A percentile compares a stretch with the other conserved stretches of the same genome.
These are phyloP conservation scores for Leptinotarsa texana DNA, from an alignment of 1,140 invertebrate species.

Conservation along the genomic window DNA sequence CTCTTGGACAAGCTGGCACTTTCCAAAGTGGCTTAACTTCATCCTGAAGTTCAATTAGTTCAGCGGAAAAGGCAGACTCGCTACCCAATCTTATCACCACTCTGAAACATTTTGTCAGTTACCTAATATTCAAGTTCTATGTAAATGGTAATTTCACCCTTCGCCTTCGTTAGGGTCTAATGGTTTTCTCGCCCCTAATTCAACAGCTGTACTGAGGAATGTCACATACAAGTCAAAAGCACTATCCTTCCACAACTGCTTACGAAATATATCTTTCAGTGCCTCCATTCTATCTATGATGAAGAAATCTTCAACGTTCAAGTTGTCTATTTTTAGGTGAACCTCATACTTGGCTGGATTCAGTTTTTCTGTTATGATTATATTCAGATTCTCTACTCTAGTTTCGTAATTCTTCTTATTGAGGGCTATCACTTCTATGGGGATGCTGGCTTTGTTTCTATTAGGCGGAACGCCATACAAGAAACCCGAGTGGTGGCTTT, in stretches of 20 bases:
- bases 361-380: conserved; percentile 68
- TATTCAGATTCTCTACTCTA: conserved; percentile 63
- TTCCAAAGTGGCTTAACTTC: conserved; percentile 81
- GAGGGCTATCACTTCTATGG: conserved; percentile 75
- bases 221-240: conserved; percentile 76
- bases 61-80: conserved; percentile 70
- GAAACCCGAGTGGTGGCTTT: conserved; percentile 72
- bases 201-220: conserved; percentile 80
- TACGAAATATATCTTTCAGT: conserved; percentile 75
- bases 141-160: conserved; percentile 65
- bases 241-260: conserved; percentile 66
- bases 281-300: conserved; percentile 67
- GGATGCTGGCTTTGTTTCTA: conserved; percentile 60
- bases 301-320: conserved; percentile 83
- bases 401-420: conserved; percentile 80
- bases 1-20: conserved; percentile 72
- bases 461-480: conserved; percentile 79
- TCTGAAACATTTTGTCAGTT: conserved; percentile 57
- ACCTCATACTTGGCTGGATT: conserved; percentile 75
- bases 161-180: conserved; percentile 80
- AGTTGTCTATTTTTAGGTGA: conserved; percentile 85
- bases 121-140: not conserved
- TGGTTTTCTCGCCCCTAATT: conserved; percentile 80
- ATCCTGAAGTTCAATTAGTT: conserved; percentile 74
- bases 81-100: conserved; percentile 82